Evolutionary conservation across 2,888 invertebrate genomes (phyloP).

Genomic region (Chymomyza fuscimana): DNA sequence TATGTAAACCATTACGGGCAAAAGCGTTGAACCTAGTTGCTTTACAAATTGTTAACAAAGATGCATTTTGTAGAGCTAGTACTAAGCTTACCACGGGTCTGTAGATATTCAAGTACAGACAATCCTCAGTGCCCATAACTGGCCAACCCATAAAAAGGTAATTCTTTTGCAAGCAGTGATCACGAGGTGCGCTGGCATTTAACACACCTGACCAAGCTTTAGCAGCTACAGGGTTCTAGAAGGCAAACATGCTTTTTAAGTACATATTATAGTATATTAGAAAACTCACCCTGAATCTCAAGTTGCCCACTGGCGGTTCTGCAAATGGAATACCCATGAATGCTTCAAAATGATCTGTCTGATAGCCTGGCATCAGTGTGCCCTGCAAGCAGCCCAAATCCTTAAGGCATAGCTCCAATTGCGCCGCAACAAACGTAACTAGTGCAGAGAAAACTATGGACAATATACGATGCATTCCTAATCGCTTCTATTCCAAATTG

Average conservation of each 20-base stretch:
- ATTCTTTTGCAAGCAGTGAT: slow-evolving; percentile 80
- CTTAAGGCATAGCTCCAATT: background rate
- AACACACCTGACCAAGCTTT: slow-evolving; percentile 57
- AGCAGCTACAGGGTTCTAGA: slow-evolving; percentile 70
- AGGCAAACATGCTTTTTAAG: background rate
- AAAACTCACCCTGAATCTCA: slow-evolving; percentile 71
- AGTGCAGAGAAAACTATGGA: no score
- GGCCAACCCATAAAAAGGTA: slow-evolving; percentile 61
- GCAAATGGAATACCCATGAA: slow-evolving; percentile 78
- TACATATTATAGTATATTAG: no score
- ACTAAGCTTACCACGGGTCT: slow-evolving; percentile 67
- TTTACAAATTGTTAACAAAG: slow-evolving; percentile 1
- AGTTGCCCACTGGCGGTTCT: slow-evolving; percentile 72
- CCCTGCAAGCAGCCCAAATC: slow-evolving; percentile 70
- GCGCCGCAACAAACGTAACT: background rate
- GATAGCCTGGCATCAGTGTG: slow-evolving; percentile 60
- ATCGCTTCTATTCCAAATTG: no score
- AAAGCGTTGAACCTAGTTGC: slow-evolving; percentile 8
- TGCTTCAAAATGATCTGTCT: slow-evolving; percentile 67
- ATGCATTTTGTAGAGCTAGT: background rate
- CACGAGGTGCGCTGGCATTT: slow-evolving; percentile 73
- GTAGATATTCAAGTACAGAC: slow-evolving; percentile 81
- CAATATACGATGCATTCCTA: no score
- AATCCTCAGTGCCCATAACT: slow-evolving; percentile 80
- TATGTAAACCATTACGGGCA: slow-evolving; percentile 81